phyloP scores from a whole-genome alignment of 2,888 invertebrate species.

The Ormyrus rosae region DNA sequence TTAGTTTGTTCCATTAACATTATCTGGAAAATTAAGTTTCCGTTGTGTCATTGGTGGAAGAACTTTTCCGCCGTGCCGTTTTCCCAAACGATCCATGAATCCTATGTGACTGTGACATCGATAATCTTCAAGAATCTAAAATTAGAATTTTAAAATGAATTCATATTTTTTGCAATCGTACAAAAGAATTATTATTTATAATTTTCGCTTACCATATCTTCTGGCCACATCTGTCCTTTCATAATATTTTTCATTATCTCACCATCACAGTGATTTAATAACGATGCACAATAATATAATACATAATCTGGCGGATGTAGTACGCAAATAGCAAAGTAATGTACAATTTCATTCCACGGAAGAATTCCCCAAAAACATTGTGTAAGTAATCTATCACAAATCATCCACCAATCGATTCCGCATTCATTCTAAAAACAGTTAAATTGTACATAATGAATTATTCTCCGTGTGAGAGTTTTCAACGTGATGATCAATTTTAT shows the following conservation, averaged over 20 bases:
- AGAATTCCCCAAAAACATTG: constrained; percentile 72
- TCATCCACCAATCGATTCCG: constrained; percentile 72
- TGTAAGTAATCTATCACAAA: constrained; percentile 68
- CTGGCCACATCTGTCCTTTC: constrained; percentile 70
- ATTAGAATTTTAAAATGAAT: constrained; percentile 3
- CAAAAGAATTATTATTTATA: not conserved
- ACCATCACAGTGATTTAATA: constrained; percentile 67
- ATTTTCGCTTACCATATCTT: constrained; percentile 66
- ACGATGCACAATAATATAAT: constrained; percentile 71
- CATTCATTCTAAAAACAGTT: constrained; percentile 64
- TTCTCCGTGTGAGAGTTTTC: not conserved
- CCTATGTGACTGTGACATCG: constrained; percentile 68
- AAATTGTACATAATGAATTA: constrained; percentile 23
- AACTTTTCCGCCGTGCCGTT: constrained; percentile 70
- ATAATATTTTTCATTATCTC: constrained; percentile 66
- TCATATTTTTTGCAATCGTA: constrained; percentile 11
- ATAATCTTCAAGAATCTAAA: constrained; percentile 68
- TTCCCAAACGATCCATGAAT: constrained; percentile 71
- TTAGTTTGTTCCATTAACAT: constrained; percentile 4
- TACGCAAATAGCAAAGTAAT: constrained; percentile 70
- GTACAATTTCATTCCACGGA: constrained; percentile 71
- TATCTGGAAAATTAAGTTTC: constrained; percentile 60
- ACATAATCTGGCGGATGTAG: constrained; percentile 71
- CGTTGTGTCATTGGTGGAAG: constrained; percentile 66
- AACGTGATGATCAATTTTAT: not conserved